Percentiles rank a stretch among this genome's conserved stretches.
These are phyloP conservation scores for Pseudochromis fuscus DNA, from an alignment of 2,797 vertebrate species.

Conservation along the genomic window DNA sequence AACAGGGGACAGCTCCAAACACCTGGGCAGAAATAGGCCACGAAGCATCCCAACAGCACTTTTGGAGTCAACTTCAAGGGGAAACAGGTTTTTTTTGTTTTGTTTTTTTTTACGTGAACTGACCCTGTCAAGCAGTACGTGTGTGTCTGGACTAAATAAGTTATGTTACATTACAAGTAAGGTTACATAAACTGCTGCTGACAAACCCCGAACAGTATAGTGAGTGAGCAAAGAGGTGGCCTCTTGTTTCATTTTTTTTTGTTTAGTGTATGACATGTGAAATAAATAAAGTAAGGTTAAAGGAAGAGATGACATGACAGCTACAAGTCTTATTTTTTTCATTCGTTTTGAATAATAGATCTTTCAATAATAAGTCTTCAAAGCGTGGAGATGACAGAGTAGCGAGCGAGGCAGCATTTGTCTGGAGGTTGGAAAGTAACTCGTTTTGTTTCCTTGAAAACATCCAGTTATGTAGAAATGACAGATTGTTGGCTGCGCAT, in stretches of 20 bases:
- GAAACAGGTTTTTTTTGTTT: neutral
- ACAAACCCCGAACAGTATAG: too few species aligned
- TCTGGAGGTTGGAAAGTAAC: neutral
- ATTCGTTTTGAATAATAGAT: neutral
- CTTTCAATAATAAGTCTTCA: neutral
- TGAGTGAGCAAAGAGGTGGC: too few species aligned
- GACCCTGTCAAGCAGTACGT: neutral
- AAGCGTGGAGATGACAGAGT: neutral
- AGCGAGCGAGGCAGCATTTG: neutral
- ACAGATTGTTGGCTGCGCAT: constrained; percentile 11
- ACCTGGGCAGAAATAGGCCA: neutral
- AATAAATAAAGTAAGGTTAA: too few species aligned
- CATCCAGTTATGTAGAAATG: neutral
- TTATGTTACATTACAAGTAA: too few species aligned
- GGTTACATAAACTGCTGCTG: too few species aligned
- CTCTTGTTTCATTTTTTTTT: too few species aligned
- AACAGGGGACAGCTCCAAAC: neutral
- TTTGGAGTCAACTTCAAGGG: neutral
- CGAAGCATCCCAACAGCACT: neutral
- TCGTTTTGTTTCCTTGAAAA: constrained; percentile 8
- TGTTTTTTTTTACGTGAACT: neutral
- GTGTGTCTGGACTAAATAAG: too few species aligned
- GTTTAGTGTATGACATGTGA: too few species aligned
- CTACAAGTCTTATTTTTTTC: too few species aligned
- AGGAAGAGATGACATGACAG: too few species aligned